Base-by-base conservation (phyloP, 2,888 invertebrate genomes). In the Sarcophaga rosellei region DNA sequence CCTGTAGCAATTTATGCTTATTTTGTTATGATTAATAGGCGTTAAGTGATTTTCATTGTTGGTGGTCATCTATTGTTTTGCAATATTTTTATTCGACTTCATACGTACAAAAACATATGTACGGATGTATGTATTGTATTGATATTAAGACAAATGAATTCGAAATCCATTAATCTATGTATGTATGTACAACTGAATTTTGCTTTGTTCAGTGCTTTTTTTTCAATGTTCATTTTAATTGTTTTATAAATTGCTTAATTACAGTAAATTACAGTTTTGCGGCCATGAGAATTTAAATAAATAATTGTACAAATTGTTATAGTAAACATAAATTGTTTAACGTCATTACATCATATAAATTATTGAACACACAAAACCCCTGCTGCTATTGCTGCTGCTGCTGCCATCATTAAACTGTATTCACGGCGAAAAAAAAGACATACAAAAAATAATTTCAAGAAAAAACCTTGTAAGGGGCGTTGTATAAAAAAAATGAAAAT, bases 21-120 rank as follows among this genome's bases (percentile, higher is more conserved):
- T 25, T 78, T 61, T 57, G 20, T 70, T 25, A 15, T 68, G 57
- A 74, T 84, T 81, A 80, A 77, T 84, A 57, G 68, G 72, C 76
- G 72, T 77, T 84, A 84, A 84, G 84, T 84, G 80, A 81, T 73
- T 81, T 81, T 72, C 76, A 81, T 84, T 84, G 80, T 84, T 84
- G 63, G 84, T 68, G 84, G 84, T 84, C 80, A 76, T 81, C 80
- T 77, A 84, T 84, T 84, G 80, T 84, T 81, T n/a, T 80, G 25
- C 21, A 25, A 44, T 20, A 65, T 59, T 69, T 21, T 23, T 57
- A 62, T 62, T 78, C 69, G 15, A 78, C 63, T 78, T 23, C 57
- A 45, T 66, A 68, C 17, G 17, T 35, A 35, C 35, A 35, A 35
- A 0, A 35, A 35, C 35, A 35, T 35, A 35, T 35, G 74, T 25